A percentile compares a stretch with the other conserved stretches of the same genome.
phyloP scores from a whole-genome alignment of 2,113 vertebrate species.

The Phalacrocorax pelagicus region DNA sequence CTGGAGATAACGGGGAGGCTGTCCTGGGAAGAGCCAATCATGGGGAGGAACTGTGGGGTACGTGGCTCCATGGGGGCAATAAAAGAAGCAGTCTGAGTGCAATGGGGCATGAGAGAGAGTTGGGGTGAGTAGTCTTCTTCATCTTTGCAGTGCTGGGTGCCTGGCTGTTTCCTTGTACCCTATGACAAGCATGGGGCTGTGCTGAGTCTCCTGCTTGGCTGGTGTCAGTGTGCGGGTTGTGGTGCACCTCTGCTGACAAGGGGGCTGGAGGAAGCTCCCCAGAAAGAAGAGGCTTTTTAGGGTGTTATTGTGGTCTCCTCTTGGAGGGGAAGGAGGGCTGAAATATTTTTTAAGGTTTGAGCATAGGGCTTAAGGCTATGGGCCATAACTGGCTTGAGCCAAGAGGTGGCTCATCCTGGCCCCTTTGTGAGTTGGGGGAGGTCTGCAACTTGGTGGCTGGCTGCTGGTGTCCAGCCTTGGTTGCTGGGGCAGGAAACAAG shows the following conservation, averaged over 20 bases:
- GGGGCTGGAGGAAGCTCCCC: accelerated
- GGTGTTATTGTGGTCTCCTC: not conserved
- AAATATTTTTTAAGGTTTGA: not conserved
- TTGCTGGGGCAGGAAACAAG: not conserved
- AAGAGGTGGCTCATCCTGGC: not conserved
- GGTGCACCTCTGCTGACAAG: not conserved
- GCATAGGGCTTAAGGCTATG: accelerated
- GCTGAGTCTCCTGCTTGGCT: not conserved
- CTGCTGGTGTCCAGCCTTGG: not conserved
- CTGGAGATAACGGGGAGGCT: not conserved
- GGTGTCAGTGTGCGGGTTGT: accelerated
- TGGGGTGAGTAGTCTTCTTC: accelerated
- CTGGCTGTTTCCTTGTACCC: accelerated
- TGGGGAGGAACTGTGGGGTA: not conserved
- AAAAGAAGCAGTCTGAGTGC: not conserved
- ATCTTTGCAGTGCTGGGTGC: accelerated
- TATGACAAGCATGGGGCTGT: accelerated
- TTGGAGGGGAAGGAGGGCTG: not conserved
- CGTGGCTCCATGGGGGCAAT: not conserved
- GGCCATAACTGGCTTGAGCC: accelerated
- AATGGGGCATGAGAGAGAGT: accelerated
- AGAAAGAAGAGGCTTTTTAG: not conserved
- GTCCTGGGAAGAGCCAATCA: not conserved
- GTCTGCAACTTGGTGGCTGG: not conserved
- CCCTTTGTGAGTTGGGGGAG: not conserved